Conservation (phyloP, 1,140 invertebrate species). For the Conus betulinus region DNA sequence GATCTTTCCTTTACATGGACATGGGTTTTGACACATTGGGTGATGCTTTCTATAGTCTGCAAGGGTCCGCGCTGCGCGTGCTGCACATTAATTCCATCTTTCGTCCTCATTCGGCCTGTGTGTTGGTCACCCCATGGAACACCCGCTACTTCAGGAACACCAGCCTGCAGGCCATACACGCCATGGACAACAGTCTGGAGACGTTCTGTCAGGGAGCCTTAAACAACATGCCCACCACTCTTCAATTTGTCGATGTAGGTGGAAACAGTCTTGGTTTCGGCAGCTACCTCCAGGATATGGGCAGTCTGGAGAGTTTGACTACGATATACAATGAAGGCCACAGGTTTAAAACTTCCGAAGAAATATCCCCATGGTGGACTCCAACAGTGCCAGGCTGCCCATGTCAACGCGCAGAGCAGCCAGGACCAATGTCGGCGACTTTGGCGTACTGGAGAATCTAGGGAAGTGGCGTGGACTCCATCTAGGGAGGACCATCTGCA, state of each 20-base stretch:
- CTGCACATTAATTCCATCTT: slow-evolving; percentile 25
- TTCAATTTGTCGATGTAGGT: neutral
- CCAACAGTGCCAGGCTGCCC: neutral
- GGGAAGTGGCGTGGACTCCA: neutral
- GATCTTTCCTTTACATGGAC: slow-evolving; percentile 37
- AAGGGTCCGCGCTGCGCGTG: slow-evolving; percentile 26
- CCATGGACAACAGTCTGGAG: neutral
- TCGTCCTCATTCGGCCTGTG: neutral
- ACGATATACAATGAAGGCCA: neutral
- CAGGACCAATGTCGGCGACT: neutral
- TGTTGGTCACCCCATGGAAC: neutral
- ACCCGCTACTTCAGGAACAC: slow-evolving; percentile 39
- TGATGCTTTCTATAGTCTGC: slow-evolving; percentile 32
- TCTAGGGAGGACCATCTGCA: neutral
- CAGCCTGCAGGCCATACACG: slow-evolving; percentile 8
- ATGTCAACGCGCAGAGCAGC: neutral
- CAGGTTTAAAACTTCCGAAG: neutral
- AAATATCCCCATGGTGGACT: neutral
- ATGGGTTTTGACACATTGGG: slow-evolving; percentile 27
- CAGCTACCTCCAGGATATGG: slow-evolving; percentile 2
- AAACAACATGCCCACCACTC: slow-evolving; percentile 4
- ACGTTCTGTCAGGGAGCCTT: neutral
- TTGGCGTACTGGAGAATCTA: neutral
- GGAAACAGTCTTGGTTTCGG: slow-evolving; percentile 3
- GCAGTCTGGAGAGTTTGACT: neutral